Percentiles rank a stretch among this genome's conserved stretches.
These are phyloP conservation scores for Troides oblongomaculatus DNA, from an alignment of 2,888 invertebrate genomes.

Conservation along the genomic window DNA sequence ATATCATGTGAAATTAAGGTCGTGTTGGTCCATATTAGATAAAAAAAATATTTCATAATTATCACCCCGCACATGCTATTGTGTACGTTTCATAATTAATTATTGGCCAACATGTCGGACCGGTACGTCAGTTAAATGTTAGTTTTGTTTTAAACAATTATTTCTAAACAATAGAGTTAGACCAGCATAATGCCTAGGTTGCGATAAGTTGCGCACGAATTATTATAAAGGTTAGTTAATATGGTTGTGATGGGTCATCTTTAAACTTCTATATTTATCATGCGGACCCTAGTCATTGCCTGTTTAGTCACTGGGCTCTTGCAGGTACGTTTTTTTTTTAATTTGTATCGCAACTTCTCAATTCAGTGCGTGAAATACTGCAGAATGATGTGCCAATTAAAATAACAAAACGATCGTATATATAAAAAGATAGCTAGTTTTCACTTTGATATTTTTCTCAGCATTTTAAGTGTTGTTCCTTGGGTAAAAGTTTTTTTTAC, in stretches of 20 bases:
- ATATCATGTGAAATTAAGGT: too few relatives aligned
- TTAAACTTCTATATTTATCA: constrained; percentile 19
- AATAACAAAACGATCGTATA: too few relatives aligned
- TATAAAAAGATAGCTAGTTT: too few relatives aligned
- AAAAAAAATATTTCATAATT: neutral
- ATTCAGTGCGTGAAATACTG: too few relatives aligned
- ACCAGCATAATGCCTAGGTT: neutral
- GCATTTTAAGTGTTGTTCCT: too few relatives aligned
- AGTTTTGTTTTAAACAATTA: neutral
- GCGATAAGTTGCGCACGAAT: constrained; percentile 21
- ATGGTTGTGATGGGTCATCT: constrained; percentile 17
- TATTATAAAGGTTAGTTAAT: constrained; percentile 32
- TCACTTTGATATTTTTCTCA: too few relatives aligned
- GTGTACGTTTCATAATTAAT: constrained; percentile 7
- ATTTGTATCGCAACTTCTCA: too few relatives aligned
- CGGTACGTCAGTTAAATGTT: constrained; percentile 6
- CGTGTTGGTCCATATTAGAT: too few relatives aligned
- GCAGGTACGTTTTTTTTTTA: constrained; percentile 32
- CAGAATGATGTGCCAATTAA: too few relatives aligned
- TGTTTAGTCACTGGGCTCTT: constrained; percentile 31
- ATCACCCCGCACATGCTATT: neutral
- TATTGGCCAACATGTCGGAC: constrained; percentile 2
- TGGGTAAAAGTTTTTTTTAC: too few relatives aligned
- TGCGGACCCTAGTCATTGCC: constrained; percentile 30
- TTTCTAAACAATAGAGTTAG: neutral